Base-by-base conservation (phyloP, 2,113 vertebrate genomes). In the Alexandromys fortis region DNA sequence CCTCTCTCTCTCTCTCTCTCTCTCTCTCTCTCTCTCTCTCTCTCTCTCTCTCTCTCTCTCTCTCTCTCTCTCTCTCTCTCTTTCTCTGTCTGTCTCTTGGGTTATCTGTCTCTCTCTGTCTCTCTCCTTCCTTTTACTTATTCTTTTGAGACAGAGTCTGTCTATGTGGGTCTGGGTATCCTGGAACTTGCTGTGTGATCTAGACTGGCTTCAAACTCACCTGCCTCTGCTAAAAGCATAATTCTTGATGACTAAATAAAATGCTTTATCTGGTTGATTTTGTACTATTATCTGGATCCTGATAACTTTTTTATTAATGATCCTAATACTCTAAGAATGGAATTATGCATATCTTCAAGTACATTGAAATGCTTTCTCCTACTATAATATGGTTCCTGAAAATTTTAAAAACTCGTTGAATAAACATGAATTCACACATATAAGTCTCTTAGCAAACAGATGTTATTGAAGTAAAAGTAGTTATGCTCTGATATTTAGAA, bases 251-350 rank as follows among this genome's bases (percentile, higher is more conserved):
- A 67, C n/a, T 70, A 77, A 91, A 72, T 86, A 73, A 22, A 77
- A 38, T 95, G 6, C 73, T 90, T 89, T 90, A 95, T 45, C 19
- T 78, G 45, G 38, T 83, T 95, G 85, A 22, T 30, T 94, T 88
- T 92, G 92, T 86, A 58, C 49, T 49, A 52, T 76, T 88, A 78
- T 85, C 7, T 92, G 89, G 8, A 78, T 91, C n/a, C 47, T 85
- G 47, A 78, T 38, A 63, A 35, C 72, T 28, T 58, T 68, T 72
- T 30, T 92, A 63, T 81, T 38, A 86, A 91, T 16, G 89, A 47
- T 22, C 35, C 79, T 30, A 83, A 91, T 45, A 92, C 52, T 63
- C 70, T 81, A 76, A 94, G 76, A 89, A 89, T 68, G 94, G 8
- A 67, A 90, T 87, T 75, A 61, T 42, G 70, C 2, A 11, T 22